Base-by-base conservation (phyloP, 1,140 invertebrate genomes). In the Lasioglossum baleicum region DNA sequence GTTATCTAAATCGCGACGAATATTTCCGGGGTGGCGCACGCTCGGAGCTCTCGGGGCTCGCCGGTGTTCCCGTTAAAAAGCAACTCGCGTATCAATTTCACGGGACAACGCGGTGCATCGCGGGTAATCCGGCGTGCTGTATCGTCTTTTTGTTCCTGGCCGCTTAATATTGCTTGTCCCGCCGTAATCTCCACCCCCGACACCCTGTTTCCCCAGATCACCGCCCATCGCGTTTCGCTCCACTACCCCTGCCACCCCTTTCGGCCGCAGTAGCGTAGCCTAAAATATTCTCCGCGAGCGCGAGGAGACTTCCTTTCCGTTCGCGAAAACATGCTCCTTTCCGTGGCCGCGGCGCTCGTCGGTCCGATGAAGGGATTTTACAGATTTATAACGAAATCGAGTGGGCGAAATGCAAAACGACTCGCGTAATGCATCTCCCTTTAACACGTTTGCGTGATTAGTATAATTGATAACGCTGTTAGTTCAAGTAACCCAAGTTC, bases 31-130 rank as follows among this genome's bases (percentile, higher is more conserved):
- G 81, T 48, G 60, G 74, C 56, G 68, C 58, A 70, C 42, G 56
- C 56, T 58, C 69, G 48, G 48, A 71, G 63, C 58, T 75, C 63
- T 75, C 63, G 51, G 35, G 44, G 75, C 51, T 74, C 66, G 48
- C 65, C 75, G 73, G 68, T 75, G 72, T 75, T 79, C 80, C 75
- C 80, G 86, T 88, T 88, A 86, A 88, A 88, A 88, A 88, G 86
- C 86, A 88, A 88, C 88, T 90, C 88, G 91, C 88, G 91, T 92
- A 92, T 91, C 91, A 92, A 92, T 92, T 92, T 92, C 91, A 92
- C 90, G 91, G 91, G 87, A 91, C 89, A 92, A 87, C 85, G 85
- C 85, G 84, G 85, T 86, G 84, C 85, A 86, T 83, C 85, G 84
- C 84, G 84, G 77, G 87, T 91, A 90, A 91, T 91, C 90, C 89